Evolutionary conservation across 2,888 invertebrate genomes (phyloP).

Genomic region (Nomada ruficornis): DNA sequence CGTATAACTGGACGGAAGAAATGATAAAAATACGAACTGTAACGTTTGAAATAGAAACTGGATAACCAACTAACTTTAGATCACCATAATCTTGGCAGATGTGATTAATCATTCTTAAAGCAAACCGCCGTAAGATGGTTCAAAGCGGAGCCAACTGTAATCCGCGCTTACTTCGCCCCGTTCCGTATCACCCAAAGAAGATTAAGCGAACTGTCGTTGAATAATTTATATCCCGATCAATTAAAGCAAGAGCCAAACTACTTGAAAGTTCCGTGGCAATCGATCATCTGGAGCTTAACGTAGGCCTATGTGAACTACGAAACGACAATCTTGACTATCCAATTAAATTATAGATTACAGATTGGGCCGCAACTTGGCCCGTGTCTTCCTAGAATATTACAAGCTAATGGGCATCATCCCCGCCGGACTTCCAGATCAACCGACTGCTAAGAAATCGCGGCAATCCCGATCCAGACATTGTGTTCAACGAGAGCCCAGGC

Average conservation of each 20-base stretch:
- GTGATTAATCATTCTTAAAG: constrained; percentile 18
- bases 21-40: not conserved
- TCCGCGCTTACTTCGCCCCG: not conserved
- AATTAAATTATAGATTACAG: constrained; percentile 87
- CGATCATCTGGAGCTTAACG: not conserved
- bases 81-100: not conserved
- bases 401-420: constrained; percentile 90
- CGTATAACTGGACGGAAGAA: no score
- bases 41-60: not conserved
- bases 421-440: constrained; percentile 81
- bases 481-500: constrained; percentile 77
- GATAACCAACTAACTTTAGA: constrained; percentile 13
- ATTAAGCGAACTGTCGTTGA: constrained; percentile 8
- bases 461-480: constrained; percentile 81
- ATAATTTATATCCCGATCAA: constrained; percentile 23
- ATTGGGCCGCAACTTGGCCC: constrained; percentile 90
- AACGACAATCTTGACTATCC: constrained; percentile 62
- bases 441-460: constrained; percentile 79
- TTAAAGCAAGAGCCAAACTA: not conserved
- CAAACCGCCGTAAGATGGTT: not conserved
- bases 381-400: constrained; percentile 93
- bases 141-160: not conserved
- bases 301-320: not conserved
- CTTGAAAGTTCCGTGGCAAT: not conserved
- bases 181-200: not conserved